These are phyloP conservation scores for Lampropteryx suffumata DNA, from an alignment of 2,888 invertebrate species.

Conservation along the genomic window DNA sequence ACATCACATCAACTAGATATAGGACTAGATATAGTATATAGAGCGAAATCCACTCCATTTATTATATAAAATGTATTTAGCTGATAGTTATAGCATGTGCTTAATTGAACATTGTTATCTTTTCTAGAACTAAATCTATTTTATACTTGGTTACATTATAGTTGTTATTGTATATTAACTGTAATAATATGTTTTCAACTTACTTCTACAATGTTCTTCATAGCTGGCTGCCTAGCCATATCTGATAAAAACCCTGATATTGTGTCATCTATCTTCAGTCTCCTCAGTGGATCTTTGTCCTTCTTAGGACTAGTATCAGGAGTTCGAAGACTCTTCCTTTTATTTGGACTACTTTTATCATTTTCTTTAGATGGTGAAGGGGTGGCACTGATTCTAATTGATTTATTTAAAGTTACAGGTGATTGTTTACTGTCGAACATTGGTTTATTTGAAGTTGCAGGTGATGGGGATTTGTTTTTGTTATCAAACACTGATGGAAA, in stretches of 20 bases:
- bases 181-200: slow-evolving; percentile 10
- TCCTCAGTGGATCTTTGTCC: slow-evolving; percentile 53
- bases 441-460: slow-evolving; percentile 37
- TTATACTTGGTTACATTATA: no score
- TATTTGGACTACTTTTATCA: slow-evolving; percentile 21
- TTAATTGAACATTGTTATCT: no score
- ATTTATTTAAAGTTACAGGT: slow-evolving; percentile 40
- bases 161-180: no score
- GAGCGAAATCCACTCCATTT: no score
- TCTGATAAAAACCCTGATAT: slow-evolving; percentile 49
- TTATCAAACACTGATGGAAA: slow-evolving; percentile 39
- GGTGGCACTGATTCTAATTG: slow-evolving; percentile 48
- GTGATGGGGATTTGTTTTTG: slow-evolving; percentile 35
- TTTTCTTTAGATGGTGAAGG: slow-evolving; percentile 46
- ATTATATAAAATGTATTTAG: no score
- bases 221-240: slow-evolving; percentile 46
- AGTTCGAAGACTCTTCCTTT: slow-evolving; percentile 40
- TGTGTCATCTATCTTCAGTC: slow-evolving; percentile 52
- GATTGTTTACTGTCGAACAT: slow-evolving; percentile 36
- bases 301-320: slow-evolving; percentile 41
- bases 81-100: no score
- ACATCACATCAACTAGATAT: no score
- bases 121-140: no score
- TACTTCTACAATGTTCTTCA: slow-evolving; percentile 47
- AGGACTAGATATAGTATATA: no score